Conservation (phyloP, 2,888 invertebrate genomes). For the Lymantria monacha region DNA sequence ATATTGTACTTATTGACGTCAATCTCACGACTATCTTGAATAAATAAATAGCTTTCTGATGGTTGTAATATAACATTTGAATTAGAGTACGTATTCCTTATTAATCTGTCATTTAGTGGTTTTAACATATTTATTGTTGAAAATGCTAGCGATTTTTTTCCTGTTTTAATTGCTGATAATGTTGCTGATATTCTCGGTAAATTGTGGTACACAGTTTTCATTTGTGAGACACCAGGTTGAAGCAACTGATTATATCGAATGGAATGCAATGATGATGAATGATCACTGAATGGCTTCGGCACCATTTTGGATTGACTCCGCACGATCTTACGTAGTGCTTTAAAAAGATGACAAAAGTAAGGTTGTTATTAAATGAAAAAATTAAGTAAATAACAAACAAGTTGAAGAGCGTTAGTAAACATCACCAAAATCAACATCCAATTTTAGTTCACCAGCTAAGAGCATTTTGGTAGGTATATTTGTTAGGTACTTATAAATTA, state of each 20-base stretch:
- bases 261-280: conserved; percentile 8
- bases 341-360: conserved; percentile 19
- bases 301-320: conserved; percentile 72
- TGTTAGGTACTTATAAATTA: no score
- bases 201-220: conserved; percentile 48
- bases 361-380: not conserved
- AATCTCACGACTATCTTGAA: conserved; percentile 15
- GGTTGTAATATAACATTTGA: conserved; percentile 15
- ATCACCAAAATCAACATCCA: no score
- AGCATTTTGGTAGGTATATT: no score
- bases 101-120: conserved; percentile 41
- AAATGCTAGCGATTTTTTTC: conserved; percentile 39
- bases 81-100: conserved; percentile 44
- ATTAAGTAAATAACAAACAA: not conserved
- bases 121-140: conserved; percentile 38
- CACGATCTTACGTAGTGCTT: conserved; percentile 71
- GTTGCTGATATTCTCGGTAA: conserved; percentile 47
- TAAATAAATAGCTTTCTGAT: conserved; percentile 22
- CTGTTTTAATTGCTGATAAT: conserved; percentile 45
- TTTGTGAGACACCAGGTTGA: conserved; percentile 43
- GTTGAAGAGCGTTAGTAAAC: no score
- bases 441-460: no score
- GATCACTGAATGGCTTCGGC: conserved; percentile 62
- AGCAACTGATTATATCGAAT: conserved; percentile 25
- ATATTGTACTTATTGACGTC: conserved; percentile 8